These are phyloP conservation scores for Cerceris rybyensis DNA, from an alignment of 2,888 invertebrate genomes.

Conservation along the genomic window DNA sequence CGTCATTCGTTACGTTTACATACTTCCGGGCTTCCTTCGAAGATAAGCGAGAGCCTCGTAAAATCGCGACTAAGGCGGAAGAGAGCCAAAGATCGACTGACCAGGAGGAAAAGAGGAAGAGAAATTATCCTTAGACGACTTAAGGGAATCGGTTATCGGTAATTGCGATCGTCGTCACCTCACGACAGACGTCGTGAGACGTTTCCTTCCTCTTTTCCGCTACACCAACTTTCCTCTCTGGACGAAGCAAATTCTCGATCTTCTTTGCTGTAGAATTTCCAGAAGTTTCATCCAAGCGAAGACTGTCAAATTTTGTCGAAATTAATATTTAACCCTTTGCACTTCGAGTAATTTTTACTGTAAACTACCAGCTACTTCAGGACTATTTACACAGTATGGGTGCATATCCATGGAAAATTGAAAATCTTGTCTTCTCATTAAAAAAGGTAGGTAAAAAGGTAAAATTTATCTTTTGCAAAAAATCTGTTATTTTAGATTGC, in stretches of 20 bases:
- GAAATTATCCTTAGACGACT: constrained; percentile 40
- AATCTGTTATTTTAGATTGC: too few relatives aligned
- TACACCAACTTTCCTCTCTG: constrained; percentile 35
- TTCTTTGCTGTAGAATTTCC: constrained; percentile 27
- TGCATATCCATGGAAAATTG: too few relatives aligned
- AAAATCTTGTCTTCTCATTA: too few relatives aligned
- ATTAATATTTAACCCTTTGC: too few relatives aligned
- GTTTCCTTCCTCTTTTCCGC: constrained; percentile 50
- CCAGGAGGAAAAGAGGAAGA: neutral
- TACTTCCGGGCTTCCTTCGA: constrained; percentile 47
- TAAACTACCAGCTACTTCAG: too few relatives aligned
- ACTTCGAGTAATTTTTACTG: too few relatives aligned
- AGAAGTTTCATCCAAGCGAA: constrained; percentile 8
- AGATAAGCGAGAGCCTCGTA: constrained; percentile 34
- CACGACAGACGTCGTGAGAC: constrained; percentile 35
- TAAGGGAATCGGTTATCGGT: constrained; percentile 50
- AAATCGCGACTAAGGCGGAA: constrained; percentile 2
- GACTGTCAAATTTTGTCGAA: too few relatives aligned
- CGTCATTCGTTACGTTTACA: constrained; percentile 58
- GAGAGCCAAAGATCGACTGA: neutral
- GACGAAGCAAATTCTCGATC: neutral
- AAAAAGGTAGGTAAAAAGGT: too few relatives aligned
- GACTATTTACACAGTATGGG: too few relatives aligned
- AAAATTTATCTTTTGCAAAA: too few relatives aligned
- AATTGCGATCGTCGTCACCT: constrained; percentile 49